Evolutionary conservation across 2,888 invertebrate species (phyloP), one percentile per base, ranked within the genome.

Genomic region (Hanleya hanleyi): DNA sequence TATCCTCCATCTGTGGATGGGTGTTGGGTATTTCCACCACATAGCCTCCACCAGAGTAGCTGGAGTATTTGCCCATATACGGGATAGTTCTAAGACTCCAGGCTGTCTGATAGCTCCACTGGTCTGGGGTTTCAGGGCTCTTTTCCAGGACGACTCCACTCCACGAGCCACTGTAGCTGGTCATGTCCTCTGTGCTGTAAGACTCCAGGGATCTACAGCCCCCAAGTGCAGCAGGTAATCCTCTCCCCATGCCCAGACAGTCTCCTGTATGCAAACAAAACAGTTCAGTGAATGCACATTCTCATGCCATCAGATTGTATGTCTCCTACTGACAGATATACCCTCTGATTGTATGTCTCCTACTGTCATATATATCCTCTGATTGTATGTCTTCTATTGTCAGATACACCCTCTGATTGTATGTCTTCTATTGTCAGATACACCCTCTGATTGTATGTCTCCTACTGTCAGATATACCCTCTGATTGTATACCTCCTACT

Each of bases 41-140:
- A 69, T 81, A 86, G 0, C 86, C 86, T 5, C 84, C 84, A 7
- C 85, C 85, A 26, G 83, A 78, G 69, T 85, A 86, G n/a, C 82
- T 79, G n/a, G 80, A 81, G n/a, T 74, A 69, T 26, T 70, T 72
- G 0, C 83, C 86, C 69, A 70, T 68, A 65, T 75, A 77, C 15
- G 82, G 81, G 22, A 80, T 68, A 0, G 83, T 81, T 47, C 79
- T 73, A 1, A 84, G 76, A 29, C 78, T 26, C 77, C 75, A 77
- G 1, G 80, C 67, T 18, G 83, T 77, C 70, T 77, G 83, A 64
- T 82, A 76, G 6, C 49, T 64, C 84, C 85, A 85, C 7, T 57
- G 29, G 29, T 57, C 22, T 1, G 57, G 57, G 1, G 22, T 15
- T 4, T 1, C 29, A 15, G 29, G 15, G 29, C 57, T 29, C n/a